Evolutionary conservation across 37 sponge, comb jelly and placozoan species (phyloP), one percentile per base, ranked within the genome.

Genomic region (Tethya wilhelma): DNA sequence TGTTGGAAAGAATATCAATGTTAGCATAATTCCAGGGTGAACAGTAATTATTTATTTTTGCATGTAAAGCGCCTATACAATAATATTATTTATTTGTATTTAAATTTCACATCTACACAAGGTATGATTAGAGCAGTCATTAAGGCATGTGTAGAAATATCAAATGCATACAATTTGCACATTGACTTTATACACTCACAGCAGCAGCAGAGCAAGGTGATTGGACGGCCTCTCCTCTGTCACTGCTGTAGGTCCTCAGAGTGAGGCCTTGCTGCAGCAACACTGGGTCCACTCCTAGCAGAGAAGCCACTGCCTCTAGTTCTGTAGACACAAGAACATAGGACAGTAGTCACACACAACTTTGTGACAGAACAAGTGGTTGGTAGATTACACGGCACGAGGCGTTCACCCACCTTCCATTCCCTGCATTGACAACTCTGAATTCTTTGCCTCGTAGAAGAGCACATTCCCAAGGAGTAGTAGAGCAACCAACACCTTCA

Each of bases 381-480:
- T n/a, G n/a, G n/a, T 40, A 14, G 20, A 8, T 19, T 38, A 12
- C n/a, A n/a, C n/a, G n/a, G n/a, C n/a, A n/a, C n/a, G n/a, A n/a
- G n/a, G n/a, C n/a, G n/a, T n/a, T n/a, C 17, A 23, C 49, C 43
- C 4, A 94, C 93, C 90, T 74, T 92, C 90, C 12, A 20, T 55
- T 43, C 86, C 87, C 43, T 84, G 89, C 67, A 81, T 43, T 25
- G 78, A 71, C 6, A 90, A 78, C 44, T 91, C 84, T 71, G 84
- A 84, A 34, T 92, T 88, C 55, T 90, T 88, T 17, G 89, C 79
- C 64, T 92, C 96, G 39, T 88, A 90, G 83, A 95, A 95, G 3
- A 74, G 56, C 0, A 91, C 64, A 58, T 95, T 95, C 73, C 96
- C 96, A 40, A 95, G 87, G 40, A 95, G 70, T 69, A 91, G 55